Evolutionary conservation across 2,888 invertebrate genomes (phyloP).

Genomic region (Empis livida): DNA sequence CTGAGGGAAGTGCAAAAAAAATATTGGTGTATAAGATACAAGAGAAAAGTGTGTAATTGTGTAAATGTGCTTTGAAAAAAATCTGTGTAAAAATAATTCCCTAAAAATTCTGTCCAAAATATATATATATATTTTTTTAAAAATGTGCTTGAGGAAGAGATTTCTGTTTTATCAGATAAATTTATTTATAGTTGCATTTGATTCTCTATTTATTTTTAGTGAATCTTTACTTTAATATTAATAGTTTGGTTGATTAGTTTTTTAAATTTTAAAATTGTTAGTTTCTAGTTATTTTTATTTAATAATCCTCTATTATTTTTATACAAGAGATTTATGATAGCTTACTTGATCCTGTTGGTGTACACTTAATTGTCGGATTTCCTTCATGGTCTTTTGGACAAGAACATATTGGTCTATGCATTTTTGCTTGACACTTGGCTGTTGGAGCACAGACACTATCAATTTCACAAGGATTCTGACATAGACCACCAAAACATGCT

Average conservation of each 20-base stretch:
- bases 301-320: too few species aligned
- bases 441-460: slow-evolving; percentile 60
- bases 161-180: background rate
- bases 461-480: slow-evolving; percentile 74
- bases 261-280: background rate
- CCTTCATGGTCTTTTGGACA: slow-evolving; percentile 71
- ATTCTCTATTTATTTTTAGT: too few species aligned
- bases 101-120: background rate
- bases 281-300: too few species aligned
- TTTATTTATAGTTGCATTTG: background rate
- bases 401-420: slow-evolving; percentile 71
- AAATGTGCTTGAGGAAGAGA: background rate
- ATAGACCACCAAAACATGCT: slow-evolving; percentile 70
- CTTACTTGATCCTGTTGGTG: slow-evolving; percentile 66
- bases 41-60: slow-evolving; percentile 5
- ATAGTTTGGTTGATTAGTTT: too few species aligned
- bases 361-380: slow-evolving; percentile 69
- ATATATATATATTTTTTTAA: background rate
- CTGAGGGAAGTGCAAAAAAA: slow-evolving; percentile 36
- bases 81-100: too few species aligned
- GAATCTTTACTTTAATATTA: too few species aligned
- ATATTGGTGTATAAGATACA: slow-evolving; percentile 11
- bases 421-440: slow-evolving; percentile 66
- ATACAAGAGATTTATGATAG: slow-evolving; percentile 15
- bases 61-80: slow-evolving; percentile 7